These are phyloP conservation scores for Urosaurus nigricauda DNA, from an alignment of 2,797 vertebrate genomes.

Conservation along the genomic window DNA sequence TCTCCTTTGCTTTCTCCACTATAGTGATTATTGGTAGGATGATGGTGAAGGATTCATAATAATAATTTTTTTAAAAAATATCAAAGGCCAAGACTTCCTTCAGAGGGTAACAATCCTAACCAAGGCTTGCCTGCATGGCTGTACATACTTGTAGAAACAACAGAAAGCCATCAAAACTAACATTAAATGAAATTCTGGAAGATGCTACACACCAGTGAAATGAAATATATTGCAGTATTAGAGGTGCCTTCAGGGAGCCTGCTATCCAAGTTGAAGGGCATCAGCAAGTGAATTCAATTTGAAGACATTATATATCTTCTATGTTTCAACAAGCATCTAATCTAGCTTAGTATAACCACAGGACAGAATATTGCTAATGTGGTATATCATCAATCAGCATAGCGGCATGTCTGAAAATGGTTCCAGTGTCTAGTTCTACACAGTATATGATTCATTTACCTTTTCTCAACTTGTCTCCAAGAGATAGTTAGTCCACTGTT, in stretches of 20 bases:
- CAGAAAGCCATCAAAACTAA: background rate
- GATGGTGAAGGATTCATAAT: no score
- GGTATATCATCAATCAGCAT: background rate
- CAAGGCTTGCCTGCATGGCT: rapidly evolving
- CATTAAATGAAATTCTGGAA: background rate
- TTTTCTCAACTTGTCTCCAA: conserved; percentile 24
- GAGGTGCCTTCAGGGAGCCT: background rate
- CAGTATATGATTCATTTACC: background rate
- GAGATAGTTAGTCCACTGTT: background rate
- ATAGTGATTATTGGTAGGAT: no score
- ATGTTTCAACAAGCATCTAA: conserved; percentile 10
- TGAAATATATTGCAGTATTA: background rate
- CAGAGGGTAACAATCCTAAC: background rate
- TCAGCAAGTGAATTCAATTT: background rate
- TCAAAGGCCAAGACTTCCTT: background rate
- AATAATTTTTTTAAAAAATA: background rate
- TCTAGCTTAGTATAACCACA: conserved; percentile 16
- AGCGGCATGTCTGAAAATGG: conserved; percentile 3
- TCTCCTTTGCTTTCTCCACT: background rate
- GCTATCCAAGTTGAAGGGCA: conserved; percentile 9
- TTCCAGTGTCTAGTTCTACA: background rate
- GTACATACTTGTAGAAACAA: background rate
- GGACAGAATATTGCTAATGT: conserved; percentile 6
- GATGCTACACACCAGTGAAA: background rate
- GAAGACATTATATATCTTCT: conserved; percentile 1